Percentiles rank a stretch among this genome's conserved stretches.
Evolutionary conservation across 2,888 invertebrate genomes (phyloP).

Genomic region (Meteorus cinctellus): DNA sequence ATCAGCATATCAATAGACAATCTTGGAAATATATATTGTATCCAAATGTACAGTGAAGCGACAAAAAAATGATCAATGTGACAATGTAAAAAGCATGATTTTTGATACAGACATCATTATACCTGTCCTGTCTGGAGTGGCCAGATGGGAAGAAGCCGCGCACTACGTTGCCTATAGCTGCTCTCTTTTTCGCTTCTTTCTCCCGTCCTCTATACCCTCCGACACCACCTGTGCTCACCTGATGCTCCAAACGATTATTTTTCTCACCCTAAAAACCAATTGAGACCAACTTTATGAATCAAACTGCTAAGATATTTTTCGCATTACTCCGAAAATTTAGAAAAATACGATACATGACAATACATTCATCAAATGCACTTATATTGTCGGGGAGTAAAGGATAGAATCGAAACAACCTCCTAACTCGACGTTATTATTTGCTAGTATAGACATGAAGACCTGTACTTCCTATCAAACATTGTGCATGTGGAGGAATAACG

Average conservation of each 20-base stretch:
- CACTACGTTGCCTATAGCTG: conserved; percentile 73
- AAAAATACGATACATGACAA: no score
- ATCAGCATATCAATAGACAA: conserved; percentile 37
- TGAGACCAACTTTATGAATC: not conserved
- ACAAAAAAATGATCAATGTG: conserved; percentile 28
- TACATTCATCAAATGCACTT: not conserved
- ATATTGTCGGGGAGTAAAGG: not conserved
- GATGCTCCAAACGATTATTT: conserved; percentile 65
- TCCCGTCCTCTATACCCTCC: conserved; percentile 65
- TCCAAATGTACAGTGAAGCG: not conserved
- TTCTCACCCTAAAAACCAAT: conserved; percentile 61
- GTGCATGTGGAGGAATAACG: not conserved
- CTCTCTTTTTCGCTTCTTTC: conserved; percentile 70
- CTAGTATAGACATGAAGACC: not conserved
- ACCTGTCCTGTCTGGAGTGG: conserved; percentile 73
- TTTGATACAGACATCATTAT: conserved; percentile 73
- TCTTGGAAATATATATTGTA: conserved; percentile 50
- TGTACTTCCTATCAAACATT: not conserved
- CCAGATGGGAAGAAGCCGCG: conserved; percentile 72
- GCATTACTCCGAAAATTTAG: no score
- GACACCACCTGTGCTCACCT: conserved; percentile 64
- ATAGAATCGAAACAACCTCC: conserved; percentile 15
- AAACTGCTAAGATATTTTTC: not conserved
- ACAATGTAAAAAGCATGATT: conserved; percentile 68
- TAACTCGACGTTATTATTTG: not conserved